A percentile compares a stretch with the other conserved stretches of the same genome.
These are phyloP conservation scores for Phymastichus coffea DNA, from an alignment of 1,140 invertebrate species.

Conservation along the genomic window DNA sequence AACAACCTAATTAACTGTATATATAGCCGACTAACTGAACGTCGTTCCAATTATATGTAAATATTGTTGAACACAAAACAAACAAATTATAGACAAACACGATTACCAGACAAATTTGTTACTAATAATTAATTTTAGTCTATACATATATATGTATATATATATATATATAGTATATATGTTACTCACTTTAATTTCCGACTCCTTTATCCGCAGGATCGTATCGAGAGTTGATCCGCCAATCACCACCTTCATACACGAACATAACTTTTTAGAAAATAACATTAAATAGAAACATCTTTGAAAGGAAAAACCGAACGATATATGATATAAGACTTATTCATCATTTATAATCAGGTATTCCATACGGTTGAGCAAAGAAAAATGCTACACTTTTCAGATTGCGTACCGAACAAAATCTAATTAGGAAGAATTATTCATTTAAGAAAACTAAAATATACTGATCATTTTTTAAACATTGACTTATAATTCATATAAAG, in stretches of 20 bases:
- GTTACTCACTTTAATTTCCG: slow-evolving; percentile 68
- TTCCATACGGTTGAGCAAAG: no score
- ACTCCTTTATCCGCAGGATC: slow-evolving; percentile 64
- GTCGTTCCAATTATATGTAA: slow-evolving; percentile 47
- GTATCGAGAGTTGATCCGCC: slow-evolving; percentile 81
- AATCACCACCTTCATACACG: slow-evolving; percentile 68
- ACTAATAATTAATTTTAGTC: slow-evolving; percentile 51
- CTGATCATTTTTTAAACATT: no score
- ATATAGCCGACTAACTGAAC: slow-evolving; percentile 39
- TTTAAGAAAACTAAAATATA: no score
- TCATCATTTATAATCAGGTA: no score
- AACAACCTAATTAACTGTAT: slow-evolving; percentile 46
- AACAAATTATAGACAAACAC: slow-evolving; percentile 44
- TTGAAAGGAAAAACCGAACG: no score
- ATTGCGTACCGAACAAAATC: no score
- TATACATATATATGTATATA: not conserved
- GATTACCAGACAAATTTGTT: slow-evolving; percentile 52
- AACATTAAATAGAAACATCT: not conserved
- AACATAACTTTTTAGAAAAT: slow-evolving; percentile 21
- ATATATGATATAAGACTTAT: no score
- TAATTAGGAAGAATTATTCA: no score
- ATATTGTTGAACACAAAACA: slow-evolving; percentile 41
- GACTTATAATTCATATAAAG: no score
- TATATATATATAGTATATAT: slow-evolving; percentile 25
- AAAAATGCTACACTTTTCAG: no score